These are phyloP conservation scores for Ochropleura plecta DNA, from an alignment of 2,888 invertebrate species.

Conservation along the genomic window DNA sequence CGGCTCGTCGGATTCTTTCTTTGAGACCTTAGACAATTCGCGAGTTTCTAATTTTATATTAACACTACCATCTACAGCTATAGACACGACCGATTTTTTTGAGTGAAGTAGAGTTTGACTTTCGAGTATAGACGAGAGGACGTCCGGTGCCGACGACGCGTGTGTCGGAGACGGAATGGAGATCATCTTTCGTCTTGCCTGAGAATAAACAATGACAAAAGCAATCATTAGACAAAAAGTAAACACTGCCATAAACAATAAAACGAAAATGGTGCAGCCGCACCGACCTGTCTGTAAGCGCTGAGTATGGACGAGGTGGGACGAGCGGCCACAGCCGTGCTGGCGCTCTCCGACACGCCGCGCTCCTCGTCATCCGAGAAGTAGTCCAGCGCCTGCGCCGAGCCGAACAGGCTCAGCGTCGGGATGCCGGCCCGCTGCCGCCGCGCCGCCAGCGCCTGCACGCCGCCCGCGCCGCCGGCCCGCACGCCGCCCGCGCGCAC, in stretches of 20 bases:
- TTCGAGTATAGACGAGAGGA: constrained; percentile 93
- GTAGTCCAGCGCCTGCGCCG: constrained; percentile 93
- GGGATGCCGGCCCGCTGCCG: constrained; percentile 75
- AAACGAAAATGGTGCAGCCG: not conserved
- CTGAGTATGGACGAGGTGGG: constrained; percentile 85
- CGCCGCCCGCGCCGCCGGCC: constrained; percentile 15
- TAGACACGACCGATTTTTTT: constrained; percentile 90
- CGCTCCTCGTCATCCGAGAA: constrained; percentile 89
- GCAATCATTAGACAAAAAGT: not conserved
- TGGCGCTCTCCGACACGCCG: constrained; percentile 73
- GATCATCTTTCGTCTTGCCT: constrained; percentile 89
- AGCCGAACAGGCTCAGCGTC: constrained; percentile 91
- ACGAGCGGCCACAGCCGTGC: constrained; percentile 83
- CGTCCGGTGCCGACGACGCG: constrained; percentile 89
- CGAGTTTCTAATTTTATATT: constrained; percentile 84
- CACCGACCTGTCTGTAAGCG: constrained; percentile 82
- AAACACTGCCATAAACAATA: too few species aligned
- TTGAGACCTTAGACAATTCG: constrained; percentile 26
- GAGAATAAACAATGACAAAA: constrained; percentile 44
- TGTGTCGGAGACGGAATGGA: constrained; percentile 82
- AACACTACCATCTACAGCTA: constrained; percentile 92
- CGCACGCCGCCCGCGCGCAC: constrained; percentile 34
- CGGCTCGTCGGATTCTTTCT: constrained; percentile 31
- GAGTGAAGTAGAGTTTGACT: constrained; percentile 93
- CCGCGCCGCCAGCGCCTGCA: constrained; percentile 52